Conservation (phyloP, 1,140 invertebrate genomes). For the Apocrypta bakeri region DNA sequence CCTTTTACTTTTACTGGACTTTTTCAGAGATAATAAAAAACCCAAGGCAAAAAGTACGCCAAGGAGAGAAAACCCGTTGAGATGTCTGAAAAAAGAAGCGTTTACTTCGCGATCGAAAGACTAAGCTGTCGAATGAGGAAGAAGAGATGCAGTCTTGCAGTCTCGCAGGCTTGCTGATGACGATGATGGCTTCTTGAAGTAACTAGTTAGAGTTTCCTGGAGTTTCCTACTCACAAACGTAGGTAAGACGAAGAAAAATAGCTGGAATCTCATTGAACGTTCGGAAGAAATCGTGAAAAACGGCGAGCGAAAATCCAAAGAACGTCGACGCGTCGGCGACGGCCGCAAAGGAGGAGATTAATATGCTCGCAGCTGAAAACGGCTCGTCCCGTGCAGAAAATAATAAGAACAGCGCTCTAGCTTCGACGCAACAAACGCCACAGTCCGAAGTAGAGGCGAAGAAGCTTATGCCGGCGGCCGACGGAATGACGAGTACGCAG, state of each 20-base stretch:
- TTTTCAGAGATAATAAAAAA: too few relatives aligned
- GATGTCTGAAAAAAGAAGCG: neutral
- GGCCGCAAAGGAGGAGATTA: slow-evolving; percentile 17
- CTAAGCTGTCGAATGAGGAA: neutral
- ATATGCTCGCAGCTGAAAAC: slow-evolving; percentile 28
- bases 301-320: neutral
- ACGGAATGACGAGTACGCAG: slow-evolving; percentile 6
- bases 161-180: too few relatives aligned
- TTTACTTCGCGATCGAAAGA: neutral
- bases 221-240: too few relatives aligned
- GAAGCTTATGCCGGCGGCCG: neutral
- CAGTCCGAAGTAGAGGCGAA: neutral
- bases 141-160: neutral
- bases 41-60: too few relatives aligned
- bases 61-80: neutral
- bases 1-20: too few relatives aligned
- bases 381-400: neutral
- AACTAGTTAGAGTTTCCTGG: too few relatives aligned
- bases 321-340: neutral
- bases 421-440: neutral
- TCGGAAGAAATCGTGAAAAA: neutral
- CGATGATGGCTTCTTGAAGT: too few relatives aligned
- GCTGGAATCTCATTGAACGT: too few relatives aligned
- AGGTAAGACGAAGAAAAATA: too few relatives aligned
- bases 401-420: slow-evolving; percentile 8